phyloP scores from a whole-genome alignment of 2,113 vertebrate genomes.

The Catharus minimus region DNA sequence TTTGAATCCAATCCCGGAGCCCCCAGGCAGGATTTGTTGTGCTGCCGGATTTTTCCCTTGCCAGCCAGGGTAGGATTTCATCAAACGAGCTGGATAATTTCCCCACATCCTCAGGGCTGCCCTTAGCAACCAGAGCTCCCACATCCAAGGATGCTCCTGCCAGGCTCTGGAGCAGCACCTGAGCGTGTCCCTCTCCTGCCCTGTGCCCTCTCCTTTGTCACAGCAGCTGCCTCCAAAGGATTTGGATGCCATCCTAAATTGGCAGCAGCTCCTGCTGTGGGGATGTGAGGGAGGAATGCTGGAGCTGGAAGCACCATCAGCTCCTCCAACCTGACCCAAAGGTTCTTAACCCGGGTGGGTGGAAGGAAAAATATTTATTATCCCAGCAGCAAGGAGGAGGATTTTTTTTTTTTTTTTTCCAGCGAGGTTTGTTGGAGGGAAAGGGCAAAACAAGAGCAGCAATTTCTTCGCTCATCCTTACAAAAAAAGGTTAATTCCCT shows the following conservation, averaged over 20 bases:
- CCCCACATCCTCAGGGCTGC: background rate
- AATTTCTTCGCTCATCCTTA: background rate
- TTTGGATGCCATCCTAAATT: background rate
- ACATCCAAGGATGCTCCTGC: background rate
- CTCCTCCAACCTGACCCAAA: background rate
- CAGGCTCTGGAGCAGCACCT: accelerated
- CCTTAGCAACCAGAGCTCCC: background rate
- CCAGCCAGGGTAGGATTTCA: background rate
- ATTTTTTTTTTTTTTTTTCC: background rate
- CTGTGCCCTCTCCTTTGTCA: background rate
- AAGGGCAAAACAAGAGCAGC: background rate
- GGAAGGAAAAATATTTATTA: background rate
- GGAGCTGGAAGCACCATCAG: background rate
- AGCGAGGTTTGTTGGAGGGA: background rate
- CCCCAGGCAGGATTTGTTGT: constrained; percentile 15
- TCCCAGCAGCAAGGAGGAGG: background rate
- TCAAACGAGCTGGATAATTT: constrained; percentile 34
- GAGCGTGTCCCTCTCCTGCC: accelerated
- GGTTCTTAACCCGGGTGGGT: background rate
- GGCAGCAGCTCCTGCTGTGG: background rate
- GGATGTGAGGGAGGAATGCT: background rate
- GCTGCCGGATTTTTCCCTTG: background rate
- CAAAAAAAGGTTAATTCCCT: background rate
- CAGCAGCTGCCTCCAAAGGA: background rate
- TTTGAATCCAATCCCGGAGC: background rate